Conservation (phyloP, 2,888 invertebrate genomes). For the Molanna angustata region DNA sequence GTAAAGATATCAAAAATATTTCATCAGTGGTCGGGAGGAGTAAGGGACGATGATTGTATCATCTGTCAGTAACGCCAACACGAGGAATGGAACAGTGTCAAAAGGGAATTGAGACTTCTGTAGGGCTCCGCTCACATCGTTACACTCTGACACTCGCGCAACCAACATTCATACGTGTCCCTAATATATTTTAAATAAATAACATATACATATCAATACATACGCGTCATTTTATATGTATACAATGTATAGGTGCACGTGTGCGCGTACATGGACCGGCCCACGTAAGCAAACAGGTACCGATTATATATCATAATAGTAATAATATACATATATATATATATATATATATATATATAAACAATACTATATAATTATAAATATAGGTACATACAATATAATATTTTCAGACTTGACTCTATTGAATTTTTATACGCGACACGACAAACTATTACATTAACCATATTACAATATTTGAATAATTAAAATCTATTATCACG, state of each 20-base stretch:
- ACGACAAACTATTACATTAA: constrained; percentile 32
- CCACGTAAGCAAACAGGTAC: constrained; percentile 12
- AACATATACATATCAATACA: constrained; percentile 27
- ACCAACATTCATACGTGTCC: constrained; percentile 23
- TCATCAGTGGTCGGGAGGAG: not conserved
- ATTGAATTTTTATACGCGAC: constrained; percentile 31
- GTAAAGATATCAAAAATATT: constrained; percentile 4
- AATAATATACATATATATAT: constrained; percentile 4
- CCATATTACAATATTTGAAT: constrained; percentile 33
- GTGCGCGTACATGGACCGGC: constrained; percentile 12
- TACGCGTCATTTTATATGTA: too few relatives aligned
- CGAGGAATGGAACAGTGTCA: constrained; percentile 30
- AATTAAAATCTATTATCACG: constrained; percentile 56
- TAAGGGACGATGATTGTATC: not conserved
- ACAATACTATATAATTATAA: constrained; percentile 11
- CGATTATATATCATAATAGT: not conserved
- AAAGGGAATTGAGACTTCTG: constrained; percentile 33
- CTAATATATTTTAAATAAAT: constrained; percentile 27
- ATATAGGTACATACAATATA: constrained; percentile 19
- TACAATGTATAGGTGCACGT: constrained; percentile 15
- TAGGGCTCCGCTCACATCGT: constrained; percentile 26
- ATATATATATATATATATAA: constrained; percentile 12
- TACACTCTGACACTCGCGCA: constrained; percentile 14
- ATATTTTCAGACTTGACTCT: constrained; percentile 32
- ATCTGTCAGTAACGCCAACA: constrained; percentile 8